Conservation (phyloP, 2,113 vertebrate genomes). For the Galemys pyrenaicus region DNA sequence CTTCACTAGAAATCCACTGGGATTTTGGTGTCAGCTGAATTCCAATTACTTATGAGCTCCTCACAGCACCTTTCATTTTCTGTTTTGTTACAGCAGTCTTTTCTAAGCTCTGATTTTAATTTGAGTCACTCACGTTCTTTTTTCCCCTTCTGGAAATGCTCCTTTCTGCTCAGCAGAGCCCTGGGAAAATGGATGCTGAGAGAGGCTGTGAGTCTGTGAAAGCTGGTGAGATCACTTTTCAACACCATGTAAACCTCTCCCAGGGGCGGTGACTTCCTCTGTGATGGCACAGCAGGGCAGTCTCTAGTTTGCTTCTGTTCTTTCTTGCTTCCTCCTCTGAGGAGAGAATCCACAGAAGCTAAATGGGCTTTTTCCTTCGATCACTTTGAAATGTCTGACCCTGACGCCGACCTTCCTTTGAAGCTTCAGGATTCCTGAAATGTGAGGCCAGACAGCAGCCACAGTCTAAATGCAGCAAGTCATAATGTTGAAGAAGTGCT, state of each 20-base stretch:
- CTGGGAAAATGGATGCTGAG: neutral
- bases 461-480: neutral
- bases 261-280: neutral
- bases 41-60: neutral
- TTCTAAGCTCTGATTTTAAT: neutral
- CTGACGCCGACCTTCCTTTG: neutral
- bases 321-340: neutral
- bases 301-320: neutral
- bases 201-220: too few relatives aligned
- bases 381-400: neutral
- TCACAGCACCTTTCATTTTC: neutral
- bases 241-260: neutral
- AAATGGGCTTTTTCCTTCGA: neutral
- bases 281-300: neutral
- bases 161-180: neutral
- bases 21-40: neutral
- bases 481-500: neutral
- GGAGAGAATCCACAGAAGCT: neutral
- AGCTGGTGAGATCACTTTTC: neutral
- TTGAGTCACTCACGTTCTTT: neutral
- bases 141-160: too few relatives aligned
- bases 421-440: slow-evolving; percentile 7
- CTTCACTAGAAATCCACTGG: neutral
- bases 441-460: neutral
- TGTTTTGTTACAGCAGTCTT: neutral